A percentile compares a stretch with the other conserved stretches of the same genome.
These are phyloP conservation scores for Quadroppia sp. DNA, from an alignment of 2,888 invertebrate species.

Conservation along the genomic window DNA sequence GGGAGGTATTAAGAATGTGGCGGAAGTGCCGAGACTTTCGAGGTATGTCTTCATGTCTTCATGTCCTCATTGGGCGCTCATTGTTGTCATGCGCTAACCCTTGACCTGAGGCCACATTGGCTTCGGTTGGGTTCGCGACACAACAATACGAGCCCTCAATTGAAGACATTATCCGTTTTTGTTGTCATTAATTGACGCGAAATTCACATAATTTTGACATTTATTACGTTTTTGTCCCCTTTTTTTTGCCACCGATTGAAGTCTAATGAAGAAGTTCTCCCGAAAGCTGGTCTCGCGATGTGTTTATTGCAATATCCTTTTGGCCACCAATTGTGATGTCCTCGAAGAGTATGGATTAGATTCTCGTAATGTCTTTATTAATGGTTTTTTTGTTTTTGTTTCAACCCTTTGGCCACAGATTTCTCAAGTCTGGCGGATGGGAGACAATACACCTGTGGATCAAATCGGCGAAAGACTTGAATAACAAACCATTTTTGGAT, in stretches of 20 bases:
- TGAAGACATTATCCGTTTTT: not conserved
- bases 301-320: conserved; percentile 86
- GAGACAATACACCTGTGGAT: conserved; percentile 83
- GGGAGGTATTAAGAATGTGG: conserved; percentile 80
- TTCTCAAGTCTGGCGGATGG: conserved; percentile 91
- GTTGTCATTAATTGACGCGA: not conserved
- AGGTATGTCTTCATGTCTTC: conserved; percentile 55
- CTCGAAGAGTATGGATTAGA: conserved; percentile 62
- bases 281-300: conserved; percentile 93
- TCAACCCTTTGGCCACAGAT: too few relatives aligned
- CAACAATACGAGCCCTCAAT: too few relatives aligned
- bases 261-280: conserved; percentile 91
- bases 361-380: not conserved
- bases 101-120: not conserved
- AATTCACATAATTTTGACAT: conserved; percentile 7
- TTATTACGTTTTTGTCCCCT: conserved; percentile 44
- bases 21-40: conserved; percentile 80
- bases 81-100: too few relatives aligned
- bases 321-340: conserved; percentile 75
- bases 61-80: not conserved
- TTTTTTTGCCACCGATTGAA: conserved; percentile 58
- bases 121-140: not conserved
- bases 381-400: conserved; percentile 43
- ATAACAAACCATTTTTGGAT: conserved; percentile 79
- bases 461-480: conserved; percentile 73